Evolutionary conservation across 1,140 invertebrate genomes (phyloP).

Genomic region (Camponotus pennsylvanicus): DNA sequence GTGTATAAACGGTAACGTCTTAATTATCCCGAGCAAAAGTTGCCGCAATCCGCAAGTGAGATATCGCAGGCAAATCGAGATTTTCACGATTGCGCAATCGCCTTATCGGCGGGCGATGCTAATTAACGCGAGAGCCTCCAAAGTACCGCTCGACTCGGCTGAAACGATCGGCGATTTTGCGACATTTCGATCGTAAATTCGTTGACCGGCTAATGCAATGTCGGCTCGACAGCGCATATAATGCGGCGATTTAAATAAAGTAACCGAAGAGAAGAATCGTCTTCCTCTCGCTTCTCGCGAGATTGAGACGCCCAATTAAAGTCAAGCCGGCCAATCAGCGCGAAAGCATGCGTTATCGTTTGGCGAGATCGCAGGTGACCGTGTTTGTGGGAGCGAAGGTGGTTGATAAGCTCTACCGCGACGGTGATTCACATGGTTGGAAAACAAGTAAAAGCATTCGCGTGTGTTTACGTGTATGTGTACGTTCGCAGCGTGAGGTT

Average conservation of each 20-base stretch:
- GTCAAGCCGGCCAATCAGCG: slow-evolving; percentile 60
- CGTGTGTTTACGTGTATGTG: neutral
- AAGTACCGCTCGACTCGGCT: neutral
- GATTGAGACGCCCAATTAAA: slow-evolving; percentile 59
- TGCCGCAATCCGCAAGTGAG: neutral
- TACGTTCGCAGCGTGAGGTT: slow-evolving; percentile 25
- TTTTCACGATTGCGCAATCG: slow-evolving; percentile 23
- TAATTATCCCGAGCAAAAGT: slow-evolving; percentile 20
- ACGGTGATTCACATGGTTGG: slow-evolving; percentile 4
- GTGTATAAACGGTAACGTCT: slow-evolving; percentile 2
- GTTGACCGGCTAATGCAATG: neutral
- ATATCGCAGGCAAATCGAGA: neutral
- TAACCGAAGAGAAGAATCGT: slow-evolving; percentile 17
- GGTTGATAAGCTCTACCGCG: slow-evolving; percentile 62
- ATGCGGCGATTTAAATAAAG: slow-evolving; percentile 14
- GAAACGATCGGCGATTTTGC: neutral
- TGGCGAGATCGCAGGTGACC: slow-evolving; percentile 54
- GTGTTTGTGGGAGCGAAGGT: slow-evolving; percentile 68
- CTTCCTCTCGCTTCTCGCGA: slow-evolving; percentile 14
- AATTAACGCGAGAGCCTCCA: slow-evolving; percentile 31
- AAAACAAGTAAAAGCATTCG: neutral
- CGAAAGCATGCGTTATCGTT: slow-evolving; percentile 69
- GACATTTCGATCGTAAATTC: slow-evolving; percentile 32
- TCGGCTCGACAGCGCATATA: neutral
- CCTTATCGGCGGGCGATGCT: neutral